These are phyloP conservation scores for Gallinago media DNA, from an alignment of 2,113 vertebrate genomes.

Conservation along the genomic window DNA sequence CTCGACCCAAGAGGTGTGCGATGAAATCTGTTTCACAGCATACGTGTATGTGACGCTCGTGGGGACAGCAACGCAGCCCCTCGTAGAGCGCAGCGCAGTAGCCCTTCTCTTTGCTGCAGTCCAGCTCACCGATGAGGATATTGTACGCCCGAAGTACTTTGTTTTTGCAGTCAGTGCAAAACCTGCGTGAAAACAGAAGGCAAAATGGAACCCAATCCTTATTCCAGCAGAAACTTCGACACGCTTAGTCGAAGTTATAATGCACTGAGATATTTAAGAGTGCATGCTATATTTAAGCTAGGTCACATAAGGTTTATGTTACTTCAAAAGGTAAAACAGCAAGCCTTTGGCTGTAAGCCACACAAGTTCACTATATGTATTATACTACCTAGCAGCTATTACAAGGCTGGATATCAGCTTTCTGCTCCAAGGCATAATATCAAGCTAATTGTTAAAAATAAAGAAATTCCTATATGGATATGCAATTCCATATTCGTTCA, in stretches of 20 bases:
- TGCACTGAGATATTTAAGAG: not conserved
- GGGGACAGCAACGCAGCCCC: constrained; percentile 94
- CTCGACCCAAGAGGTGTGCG: constrained; percentile 92
- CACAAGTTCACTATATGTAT: not conserved
- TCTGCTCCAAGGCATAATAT: not conserved
- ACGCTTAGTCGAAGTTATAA: not conserved
- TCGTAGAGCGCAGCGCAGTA: constrained; percentile 95
- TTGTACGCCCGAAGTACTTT: constrained; percentile 96
- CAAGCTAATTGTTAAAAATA: not conserved
- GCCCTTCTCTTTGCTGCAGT: constrained; percentile 95
- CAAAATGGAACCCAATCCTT: not conserved
- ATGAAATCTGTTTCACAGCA: constrained; percentile 98
- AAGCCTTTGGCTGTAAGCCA: not conserved
- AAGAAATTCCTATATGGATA: not conserved
- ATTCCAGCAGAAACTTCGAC: not conserved
- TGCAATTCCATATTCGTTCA: not conserved
- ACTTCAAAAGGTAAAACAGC: not conserved
- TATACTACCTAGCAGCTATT: not conserved
- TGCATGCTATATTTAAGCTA: not conserved
- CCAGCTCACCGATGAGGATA: constrained; percentile 94
- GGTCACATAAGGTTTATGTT: not conserved
- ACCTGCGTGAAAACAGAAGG: constrained; percentile 73
- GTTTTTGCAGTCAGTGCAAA: constrained; percentile 97
- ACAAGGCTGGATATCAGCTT: not conserved
- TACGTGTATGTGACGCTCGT: constrained; percentile 94